A percentile compares a stretch with the other conserved stretches of the same genome.
These are phyloP conservation scores for Eupithecia subfuscata DNA, from an alignment of 2,888 invertebrate genomes.

Conservation along the genomic window DNA sequence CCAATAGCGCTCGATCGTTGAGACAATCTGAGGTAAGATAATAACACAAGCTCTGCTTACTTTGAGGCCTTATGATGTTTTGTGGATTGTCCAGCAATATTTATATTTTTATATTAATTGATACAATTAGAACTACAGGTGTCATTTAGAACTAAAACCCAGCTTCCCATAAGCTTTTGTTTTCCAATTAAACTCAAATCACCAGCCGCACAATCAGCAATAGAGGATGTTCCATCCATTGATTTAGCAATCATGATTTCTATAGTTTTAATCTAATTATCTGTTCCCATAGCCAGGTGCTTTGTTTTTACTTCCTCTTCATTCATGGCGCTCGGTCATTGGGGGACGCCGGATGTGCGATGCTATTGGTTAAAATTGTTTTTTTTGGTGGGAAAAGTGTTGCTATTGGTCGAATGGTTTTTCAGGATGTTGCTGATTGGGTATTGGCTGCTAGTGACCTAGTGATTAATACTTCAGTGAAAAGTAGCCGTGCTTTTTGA, in stretches of 20 bases:
- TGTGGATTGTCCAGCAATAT: too few relatives aligned
- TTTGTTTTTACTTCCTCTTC: constrained; percentile 65
- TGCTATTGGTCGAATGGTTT: constrained; percentile 3
- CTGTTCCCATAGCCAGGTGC: constrained; percentile 74
- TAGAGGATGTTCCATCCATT: constrained; percentile 45
- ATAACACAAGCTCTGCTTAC: too few relatives aligned
- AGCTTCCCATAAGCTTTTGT: constrained; percentile 2
- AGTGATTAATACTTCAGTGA: not conserved
- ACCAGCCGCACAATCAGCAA: constrained; percentile 25
- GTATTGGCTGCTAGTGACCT: not conserved
- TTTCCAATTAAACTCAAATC: constrained; percentile 8
- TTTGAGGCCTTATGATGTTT: too few relatives aligned
- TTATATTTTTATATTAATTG: not conserved
- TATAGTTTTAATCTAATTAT: constrained; percentile 77
- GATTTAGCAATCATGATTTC: constrained; percentile 44
- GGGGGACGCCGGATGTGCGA: constrained; percentile 32
- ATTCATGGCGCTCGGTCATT: constrained; percentile 56
- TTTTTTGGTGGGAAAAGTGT: constrained; percentile 2
- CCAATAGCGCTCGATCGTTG: too few relatives aligned
- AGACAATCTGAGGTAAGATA: too few relatives aligned
- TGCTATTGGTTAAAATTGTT: constrained; percentile 31
- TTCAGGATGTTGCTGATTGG: not conserved
- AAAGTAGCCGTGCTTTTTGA: not conserved
- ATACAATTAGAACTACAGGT: not conserved
- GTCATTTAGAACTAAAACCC: not conserved